Conservation (phyloP, 2,888 invertebrate species). For the Helleia helle region DNA sequence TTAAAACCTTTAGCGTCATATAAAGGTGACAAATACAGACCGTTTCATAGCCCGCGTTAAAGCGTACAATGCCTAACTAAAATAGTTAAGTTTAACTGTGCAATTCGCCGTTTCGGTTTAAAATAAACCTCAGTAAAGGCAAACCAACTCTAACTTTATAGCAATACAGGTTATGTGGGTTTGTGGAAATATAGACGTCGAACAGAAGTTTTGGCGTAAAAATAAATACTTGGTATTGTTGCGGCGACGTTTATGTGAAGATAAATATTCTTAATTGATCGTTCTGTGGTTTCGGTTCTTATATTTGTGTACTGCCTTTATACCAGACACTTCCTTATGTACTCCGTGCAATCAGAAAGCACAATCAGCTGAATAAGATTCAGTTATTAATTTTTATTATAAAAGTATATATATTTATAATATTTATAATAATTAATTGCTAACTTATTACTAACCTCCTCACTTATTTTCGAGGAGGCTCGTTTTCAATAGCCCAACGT, state of each 20-base stretch:
- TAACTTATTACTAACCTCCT: too few species aligned
- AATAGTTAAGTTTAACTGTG: slow-evolving; percentile 1
- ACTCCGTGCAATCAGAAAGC: neutral
- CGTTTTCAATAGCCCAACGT: too few species aligned
- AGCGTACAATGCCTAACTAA: neutral
- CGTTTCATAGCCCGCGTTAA: neutral
- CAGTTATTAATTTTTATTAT: too few species aligned
- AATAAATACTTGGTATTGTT: slow-evolving; percentile 1
- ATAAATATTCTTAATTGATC: neutral
- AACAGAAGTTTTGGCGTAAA: neutral
- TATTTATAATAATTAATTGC: too few species aligned
- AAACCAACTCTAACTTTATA: too few species aligned
- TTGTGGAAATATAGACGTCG: neutral
- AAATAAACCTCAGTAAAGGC: neutral
- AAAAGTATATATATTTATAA: too few species aligned
- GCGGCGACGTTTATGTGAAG: neutral
- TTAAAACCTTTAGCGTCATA: neutral
- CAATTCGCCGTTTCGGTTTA: neutral
- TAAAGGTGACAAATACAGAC: neutral
- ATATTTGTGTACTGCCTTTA: neutral
- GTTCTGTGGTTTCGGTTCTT: neutral
- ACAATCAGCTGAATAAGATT: too few species aligned
- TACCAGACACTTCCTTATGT: neutral
- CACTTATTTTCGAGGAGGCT: too few species aligned
- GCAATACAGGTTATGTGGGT: too few species aligned